Evolutionary conservation across 2,797 vertebrate species (phyloP).

Genomic region (Pipistrellus pipistrellus): DNA sequence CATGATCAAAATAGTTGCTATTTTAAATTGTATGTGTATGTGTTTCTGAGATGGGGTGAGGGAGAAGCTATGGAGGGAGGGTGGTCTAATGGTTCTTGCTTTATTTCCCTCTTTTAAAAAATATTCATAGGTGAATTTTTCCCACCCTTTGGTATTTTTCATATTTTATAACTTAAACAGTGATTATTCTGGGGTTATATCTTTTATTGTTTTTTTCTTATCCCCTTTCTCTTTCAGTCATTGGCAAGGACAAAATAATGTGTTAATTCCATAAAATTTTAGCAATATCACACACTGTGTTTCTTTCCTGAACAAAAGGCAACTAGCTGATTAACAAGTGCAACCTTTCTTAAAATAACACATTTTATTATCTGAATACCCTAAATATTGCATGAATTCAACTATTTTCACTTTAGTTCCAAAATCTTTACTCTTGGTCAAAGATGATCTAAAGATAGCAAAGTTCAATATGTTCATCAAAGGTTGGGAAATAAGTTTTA

Average conservation of each 20-base stretch:
- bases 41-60: neutral
- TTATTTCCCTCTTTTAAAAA: neutral
- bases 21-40: neutral
- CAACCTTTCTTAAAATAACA: slow-evolving; percentile 17
- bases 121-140: neutral
- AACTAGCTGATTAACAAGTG: neutral
- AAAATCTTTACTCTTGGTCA: neutral
- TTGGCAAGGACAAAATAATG: slow-evolving; percentile 2
- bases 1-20: neutral
- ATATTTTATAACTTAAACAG: slow-evolving; percentile 15
- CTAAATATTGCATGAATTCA: neutral
- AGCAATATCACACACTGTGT: neutral
- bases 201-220: slow-evolving; percentile 4
- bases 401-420: neutral
- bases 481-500: slow-evolving; percentile 23
- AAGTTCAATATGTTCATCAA: neutral
- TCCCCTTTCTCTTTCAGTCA: neutral
- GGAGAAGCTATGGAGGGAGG: neutral
- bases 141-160: neutral
- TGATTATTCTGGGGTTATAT: neutral
- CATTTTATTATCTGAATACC: neutral
- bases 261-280: slow-evolving; percentile 14
- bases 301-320: slow-evolving; percentile 1
- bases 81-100: neutral
- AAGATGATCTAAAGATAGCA: neutral